phyloP scores from a whole-genome alignment of 2,888 invertebrate genomes.

The Spilarctia lutea region DNA sequence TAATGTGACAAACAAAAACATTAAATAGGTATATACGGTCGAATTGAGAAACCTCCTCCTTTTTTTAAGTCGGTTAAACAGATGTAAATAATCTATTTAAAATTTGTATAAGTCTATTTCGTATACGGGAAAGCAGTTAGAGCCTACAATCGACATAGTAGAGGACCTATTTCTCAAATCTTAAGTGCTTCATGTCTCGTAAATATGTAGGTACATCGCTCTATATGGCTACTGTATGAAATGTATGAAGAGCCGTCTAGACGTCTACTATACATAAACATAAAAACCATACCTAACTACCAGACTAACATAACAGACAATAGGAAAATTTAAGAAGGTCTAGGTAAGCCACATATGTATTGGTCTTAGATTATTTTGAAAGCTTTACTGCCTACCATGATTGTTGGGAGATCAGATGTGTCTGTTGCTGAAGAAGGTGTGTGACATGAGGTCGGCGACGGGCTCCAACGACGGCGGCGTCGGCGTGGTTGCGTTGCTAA shows the following conservation, averaged over 20 bases:
- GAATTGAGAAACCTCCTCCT: too few species aligned
- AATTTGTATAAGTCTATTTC: background rate
- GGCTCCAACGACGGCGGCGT: conserved; percentile 45
- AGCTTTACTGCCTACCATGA: conserved; percentile 9
- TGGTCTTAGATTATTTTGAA: background rate
- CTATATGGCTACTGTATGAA: background rate
- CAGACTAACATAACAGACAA: background rate
- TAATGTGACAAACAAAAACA: background rate
- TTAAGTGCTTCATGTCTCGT: background rate
- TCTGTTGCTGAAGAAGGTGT: conserved; percentile 34
- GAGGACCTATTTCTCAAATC: background rate
- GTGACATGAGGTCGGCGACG: conserved; percentile 50
- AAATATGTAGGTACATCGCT: background rate
- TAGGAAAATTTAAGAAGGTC: background rate
- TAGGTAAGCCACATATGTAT: background rate
- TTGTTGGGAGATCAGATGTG: conserved; percentile 43
- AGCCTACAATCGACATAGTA: background rate
- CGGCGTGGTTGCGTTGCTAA: conserved; percentile 45
- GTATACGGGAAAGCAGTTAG: background rate
- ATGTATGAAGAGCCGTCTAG: background rate
- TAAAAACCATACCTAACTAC: background rate
- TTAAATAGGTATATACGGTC: too few species aligned
- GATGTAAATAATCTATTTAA: too few species aligned
- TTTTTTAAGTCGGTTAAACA: too few species aligned
- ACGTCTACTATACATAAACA: conserved; percentile 1